Percentiles rank a stretch among this genome's conserved stretches.
These are phyloP conservation scores for Microctonus brassicae DNA, from an alignment of 2,888 invertebrate genomes.

Conservation along the genomic window DNA sequence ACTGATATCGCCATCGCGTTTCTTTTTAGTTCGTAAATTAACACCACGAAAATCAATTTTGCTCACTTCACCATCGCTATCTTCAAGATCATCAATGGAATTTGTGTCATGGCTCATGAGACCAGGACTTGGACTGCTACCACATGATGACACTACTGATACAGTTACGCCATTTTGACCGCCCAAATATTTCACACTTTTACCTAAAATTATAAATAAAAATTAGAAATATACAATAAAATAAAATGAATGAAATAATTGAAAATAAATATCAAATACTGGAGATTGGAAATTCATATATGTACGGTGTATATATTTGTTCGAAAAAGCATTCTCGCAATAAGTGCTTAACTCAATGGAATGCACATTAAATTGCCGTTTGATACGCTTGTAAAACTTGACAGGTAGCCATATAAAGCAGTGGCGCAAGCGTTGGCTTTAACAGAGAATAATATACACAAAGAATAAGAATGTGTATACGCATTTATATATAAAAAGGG, in stretches of 20 bases:
- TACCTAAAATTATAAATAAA: constrained; percentile 52
- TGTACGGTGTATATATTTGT: neutral
- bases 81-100: constrained; percentile 70
- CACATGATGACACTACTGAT: constrained; percentile 72
- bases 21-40: constrained; percentile 77
- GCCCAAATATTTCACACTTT: constrained; percentile 65
- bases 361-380: constrained; percentile 31
- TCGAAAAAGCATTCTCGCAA: constrained; percentile 3
- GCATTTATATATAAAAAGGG: neutral
- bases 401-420: constrained; percentile 11
- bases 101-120: constrained; percentile 48
- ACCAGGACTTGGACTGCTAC: constrained; percentile 56
- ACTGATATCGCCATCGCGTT: constrained; percentile 70
- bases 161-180: constrained; percentile 72
- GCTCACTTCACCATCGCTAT: constrained; percentile 86
- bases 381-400: constrained; percentile 41
- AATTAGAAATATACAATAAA: neutral
- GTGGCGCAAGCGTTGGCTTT: constrained; percentile 12
- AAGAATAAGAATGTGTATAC: neutral
- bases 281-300: neutral
- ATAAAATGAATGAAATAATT: neutral
- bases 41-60: constrained; percentile 82
- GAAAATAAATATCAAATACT: neutral
- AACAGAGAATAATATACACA: neutral
- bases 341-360: constrained; percentile 17